phyloP scores from a whole-genome alignment of 2,113 vertebrate species.

The Cyprinus carpio region DNA sequence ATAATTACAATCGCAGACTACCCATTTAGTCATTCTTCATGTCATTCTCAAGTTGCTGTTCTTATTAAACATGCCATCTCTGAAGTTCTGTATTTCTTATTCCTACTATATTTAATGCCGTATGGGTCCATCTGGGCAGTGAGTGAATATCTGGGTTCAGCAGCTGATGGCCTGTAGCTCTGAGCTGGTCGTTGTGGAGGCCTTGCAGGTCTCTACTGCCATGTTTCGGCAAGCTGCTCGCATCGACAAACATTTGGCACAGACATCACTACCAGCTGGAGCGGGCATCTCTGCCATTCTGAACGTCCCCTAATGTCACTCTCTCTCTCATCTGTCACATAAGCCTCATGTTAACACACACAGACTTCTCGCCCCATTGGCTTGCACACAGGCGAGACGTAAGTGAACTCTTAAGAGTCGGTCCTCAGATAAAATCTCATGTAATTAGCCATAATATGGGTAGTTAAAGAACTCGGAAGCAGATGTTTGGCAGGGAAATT shows the following conservation, averaged over 20 bases:
- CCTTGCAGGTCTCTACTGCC: constrained; percentile 70
- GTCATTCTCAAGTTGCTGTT: too few species aligned
- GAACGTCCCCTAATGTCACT: constrained; percentile 57
- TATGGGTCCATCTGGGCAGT: constrained; percentile 34
- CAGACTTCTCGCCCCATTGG: constrained; percentile 16
- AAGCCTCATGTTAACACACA: constrained; percentile 37
- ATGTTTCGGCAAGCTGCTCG: constrained; percentile 73
- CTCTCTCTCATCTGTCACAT: constrained; percentile 44
- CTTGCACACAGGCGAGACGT: neutral
- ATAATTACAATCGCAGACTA: too few species aligned
- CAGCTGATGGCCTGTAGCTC: constrained; percentile 62
- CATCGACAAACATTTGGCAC: constrained; percentile 72
- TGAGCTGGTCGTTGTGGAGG: constrained; percentile 65
- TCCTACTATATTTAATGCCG: constrained; percentile 16
- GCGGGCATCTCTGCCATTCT: constrained; percentile 64
- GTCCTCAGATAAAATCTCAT: constrained; percentile 53
- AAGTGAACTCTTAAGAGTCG: constrained; percentile 38
- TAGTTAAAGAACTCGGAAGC: constrained; percentile 20
- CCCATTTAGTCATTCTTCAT: too few species aligned
- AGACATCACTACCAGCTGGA: constrained; percentile 72
- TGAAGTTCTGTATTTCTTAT: neutral
- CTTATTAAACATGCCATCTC: neutral
- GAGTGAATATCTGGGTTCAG: constrained; percentile 8
- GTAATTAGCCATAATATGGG: constrained; percentile 39
- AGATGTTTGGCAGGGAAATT: constrained; percentile 41